Evolutionary conservation across 2,797 vertebrate genomes (phyloP).

Genomic region (Muraenolepis orangiensis): DNA sequence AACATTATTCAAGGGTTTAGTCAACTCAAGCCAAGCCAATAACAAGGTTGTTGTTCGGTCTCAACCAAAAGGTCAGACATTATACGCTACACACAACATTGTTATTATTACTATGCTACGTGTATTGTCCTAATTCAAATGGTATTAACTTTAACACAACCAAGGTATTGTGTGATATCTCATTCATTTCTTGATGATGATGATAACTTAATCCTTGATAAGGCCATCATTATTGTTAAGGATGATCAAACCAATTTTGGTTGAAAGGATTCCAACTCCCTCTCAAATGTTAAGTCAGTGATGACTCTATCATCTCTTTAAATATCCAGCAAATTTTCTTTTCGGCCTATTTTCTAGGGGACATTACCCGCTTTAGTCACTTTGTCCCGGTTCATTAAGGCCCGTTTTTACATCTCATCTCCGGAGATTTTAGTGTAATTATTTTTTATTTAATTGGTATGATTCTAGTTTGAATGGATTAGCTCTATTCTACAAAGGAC

Average conservation of each 20-base stretch:
- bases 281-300: not conserved
- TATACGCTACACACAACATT: not conserved
- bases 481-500: conserved; percentile 41
- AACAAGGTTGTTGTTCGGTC: no score
- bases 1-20: not conserved
- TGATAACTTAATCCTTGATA: not conserved
- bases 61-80: not conserved
- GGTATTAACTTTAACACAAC: not conserved
- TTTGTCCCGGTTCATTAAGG: conserved; percentile 38
- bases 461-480: conserved; percentile 41
- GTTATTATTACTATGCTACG: not conserved
- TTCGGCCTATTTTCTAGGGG: not conserved
- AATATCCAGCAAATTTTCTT: not conserved
- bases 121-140: not conserved
- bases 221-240: not conserved
- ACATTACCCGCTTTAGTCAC: conserved; percentile 3
- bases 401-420: conserved; percentile 38
- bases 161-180: not conserved
- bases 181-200: not conserved
- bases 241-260: not conserved
- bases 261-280: not conserved
- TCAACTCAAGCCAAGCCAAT: not conserved
- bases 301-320: not conserved
- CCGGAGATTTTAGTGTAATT: conserved; percentile 47
- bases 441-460: conserved; percentile 56